Base-by-base conservation (phyloP, 2,888 invertebrate species). In the Heliconius aoede region DNA sequence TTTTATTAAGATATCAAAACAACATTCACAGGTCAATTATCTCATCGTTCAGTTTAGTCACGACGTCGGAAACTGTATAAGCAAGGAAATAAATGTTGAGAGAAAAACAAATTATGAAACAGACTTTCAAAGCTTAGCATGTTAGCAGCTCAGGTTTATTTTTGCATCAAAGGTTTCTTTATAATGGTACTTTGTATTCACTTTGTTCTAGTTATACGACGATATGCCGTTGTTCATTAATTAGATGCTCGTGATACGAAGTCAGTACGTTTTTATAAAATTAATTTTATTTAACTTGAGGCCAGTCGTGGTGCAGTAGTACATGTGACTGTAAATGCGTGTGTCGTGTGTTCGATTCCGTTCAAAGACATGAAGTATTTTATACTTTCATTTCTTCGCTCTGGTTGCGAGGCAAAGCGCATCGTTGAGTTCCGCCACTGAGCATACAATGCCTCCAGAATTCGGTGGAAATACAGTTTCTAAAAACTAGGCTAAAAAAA, bases 81-180 rank as follows among this genome's bases (percentile, higher is more conserved):
- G 18, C n/a, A 40, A 74, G 61, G 60, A 61, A 68, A 68, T 30
- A 69, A 69, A 30, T 46, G 61, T 69, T 40, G 30, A 61, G 62
- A 85, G 85, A 83, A 83, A 74, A 55, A 69, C 32, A 60, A 55
- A 62, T 73, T 77, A 64, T 55, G 36, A 72, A 76, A 62, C 68
- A 69, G 68, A 30, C n/a, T 69, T 69, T 51, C 68, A 69, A 69
- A 69, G 67, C 40, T 68, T 46, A 68, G 51, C n/a, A 30, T 69
- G 28, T 69, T 69, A 51, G 51, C 68, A 55, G 55, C 13, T 55
- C n/a, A 69, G 51, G 21, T 69, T 55, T 28, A 51, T 69, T 69
- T 55, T 69, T 30, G 18, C 46, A 18, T 55, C 5, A 21, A 68
- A 51, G 68, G 21, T 28, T 68, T 28, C 28, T 68, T 64, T 24